phyloP scores from a whole-genome alignment of 2,888 invertebrate genomes.

The Erebia epiphron region DNA sequence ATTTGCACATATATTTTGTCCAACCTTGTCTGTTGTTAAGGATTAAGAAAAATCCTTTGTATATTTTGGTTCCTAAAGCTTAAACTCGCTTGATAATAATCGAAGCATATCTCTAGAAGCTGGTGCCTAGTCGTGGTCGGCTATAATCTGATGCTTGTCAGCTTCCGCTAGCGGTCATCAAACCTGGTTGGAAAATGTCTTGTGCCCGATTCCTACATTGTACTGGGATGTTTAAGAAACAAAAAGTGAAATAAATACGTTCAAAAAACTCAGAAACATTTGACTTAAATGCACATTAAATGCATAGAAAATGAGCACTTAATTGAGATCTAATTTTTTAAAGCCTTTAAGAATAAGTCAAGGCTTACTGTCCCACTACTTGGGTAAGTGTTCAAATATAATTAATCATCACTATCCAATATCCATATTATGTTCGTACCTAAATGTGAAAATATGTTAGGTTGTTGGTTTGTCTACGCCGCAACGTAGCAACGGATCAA shows the following conservation, averaged over 20 bases:
- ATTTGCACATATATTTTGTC: conserved; percentile 40
- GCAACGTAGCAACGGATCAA: too few species aligned
- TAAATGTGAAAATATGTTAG: too few species aligned
- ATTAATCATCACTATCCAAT: too few species aligned
- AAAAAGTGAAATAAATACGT: neutral
- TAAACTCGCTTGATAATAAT: conserved; percentile 28
- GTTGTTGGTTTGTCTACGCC: too few species aligned
- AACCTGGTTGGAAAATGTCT: conserved; percentile 41
- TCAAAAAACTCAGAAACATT: too few species aligned
- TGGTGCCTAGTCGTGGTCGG: conserved; percentile 28
- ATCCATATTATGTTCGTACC: too few species aligned
- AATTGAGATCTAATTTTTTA: too few species aligned
- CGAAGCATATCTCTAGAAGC: conserved; percentile 41
- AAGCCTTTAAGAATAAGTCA: too few species aligned
- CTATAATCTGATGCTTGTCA: conserved; percentile 45
- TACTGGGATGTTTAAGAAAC: neutral
- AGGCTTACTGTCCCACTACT: too few species aligned
- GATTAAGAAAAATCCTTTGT: conserved; percentile 31
- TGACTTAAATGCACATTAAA: too few species aligned
- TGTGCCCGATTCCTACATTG: conserved; percentile 7
- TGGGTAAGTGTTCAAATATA: too few species aligned
- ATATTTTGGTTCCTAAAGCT: conserved; percentile 25
- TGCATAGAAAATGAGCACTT: too few species aligned
- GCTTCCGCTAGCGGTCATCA: conserved; percentile 53
- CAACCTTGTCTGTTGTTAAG: conserved; percentile 37